Conservation (phyloP, 2,888 invertebrate species). For the Clusia tigrina region DNA sequence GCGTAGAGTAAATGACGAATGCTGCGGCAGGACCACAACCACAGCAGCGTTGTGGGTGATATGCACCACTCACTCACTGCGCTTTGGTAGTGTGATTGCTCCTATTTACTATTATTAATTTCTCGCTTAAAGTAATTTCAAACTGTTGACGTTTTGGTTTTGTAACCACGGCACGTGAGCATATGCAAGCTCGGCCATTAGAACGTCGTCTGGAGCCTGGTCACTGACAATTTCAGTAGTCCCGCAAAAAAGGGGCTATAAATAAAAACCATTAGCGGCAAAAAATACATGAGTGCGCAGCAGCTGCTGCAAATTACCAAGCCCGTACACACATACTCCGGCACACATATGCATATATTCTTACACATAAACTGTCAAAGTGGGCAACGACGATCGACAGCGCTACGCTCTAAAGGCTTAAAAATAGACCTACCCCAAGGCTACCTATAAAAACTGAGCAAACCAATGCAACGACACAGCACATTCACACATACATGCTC, state of each 20-base stretch:
- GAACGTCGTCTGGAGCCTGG: background rate
- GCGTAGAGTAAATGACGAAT: too few relatives aligned
- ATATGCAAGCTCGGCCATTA: too few relatives aligned
- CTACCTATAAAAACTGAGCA: background rate
- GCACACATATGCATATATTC: background rate
- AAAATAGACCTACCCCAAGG: conserved; percentile 4
- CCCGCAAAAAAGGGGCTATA: background rate
- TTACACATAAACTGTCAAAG: background rate
- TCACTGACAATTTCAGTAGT: background rate
- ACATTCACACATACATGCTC: background rate
- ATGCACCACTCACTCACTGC: too few relatives aligned
- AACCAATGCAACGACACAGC: background rate
- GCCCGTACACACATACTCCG: background rate
- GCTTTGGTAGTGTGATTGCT: too few relatives aligned
- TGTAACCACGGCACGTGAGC: background rate
- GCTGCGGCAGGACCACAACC: too few relatives aligned
- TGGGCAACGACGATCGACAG: background rate
- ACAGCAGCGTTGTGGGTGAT: too few relatives aligned
- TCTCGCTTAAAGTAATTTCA: background rate
- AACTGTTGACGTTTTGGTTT: background rate
- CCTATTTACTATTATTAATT: too few relatives aligned
- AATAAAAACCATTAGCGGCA: background rate
- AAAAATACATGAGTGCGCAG: background rate
- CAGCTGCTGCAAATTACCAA: conserved; percentile 6
- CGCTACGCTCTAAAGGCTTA: background rate